These are phyloP conservation scores for Rhogogaster chlorosoma DNA, from an alignment of 2,888 invertebrate species.

Conservation along the genomic window DNA sequence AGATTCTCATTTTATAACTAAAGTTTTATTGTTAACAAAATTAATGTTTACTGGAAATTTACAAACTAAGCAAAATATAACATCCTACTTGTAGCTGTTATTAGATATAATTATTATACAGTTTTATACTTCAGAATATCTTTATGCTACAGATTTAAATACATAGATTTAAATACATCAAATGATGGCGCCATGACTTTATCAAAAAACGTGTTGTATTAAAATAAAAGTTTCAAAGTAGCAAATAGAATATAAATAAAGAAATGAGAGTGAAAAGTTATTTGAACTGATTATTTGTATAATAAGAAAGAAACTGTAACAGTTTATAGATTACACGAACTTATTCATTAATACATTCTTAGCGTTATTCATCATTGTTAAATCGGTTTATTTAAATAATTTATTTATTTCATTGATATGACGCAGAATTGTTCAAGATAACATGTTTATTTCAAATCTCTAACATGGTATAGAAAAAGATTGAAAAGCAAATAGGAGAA, in stretches of 20 bases:
- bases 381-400: not conserved
- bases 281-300: not conserved
- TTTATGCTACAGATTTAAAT: not conserved
- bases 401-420: conserved; percentile 14
- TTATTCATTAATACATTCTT: conserved; percentile 8
- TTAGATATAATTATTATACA: conserved; percentile 7
- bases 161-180: not conserved
- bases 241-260: conserved; percentile 7
- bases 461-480: not conserved
- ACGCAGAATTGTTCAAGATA: conserved; percentile 7
- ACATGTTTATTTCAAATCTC: conserved; percentile 20
- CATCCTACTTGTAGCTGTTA: conserved; percentile 6
- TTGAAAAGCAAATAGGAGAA: not conserved
- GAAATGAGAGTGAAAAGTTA: not conserved
- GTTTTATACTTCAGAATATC: not conserved
- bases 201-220: not conserved
- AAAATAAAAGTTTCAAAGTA: not conserved
- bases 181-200: not conserved
- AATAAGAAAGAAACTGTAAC: not conserved
- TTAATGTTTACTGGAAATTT: conserved; percentile 35
- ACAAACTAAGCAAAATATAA: conserved; percentile 36
- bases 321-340: not conserved
- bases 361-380: not conserved
- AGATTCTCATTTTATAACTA: conserved; percentile 16
- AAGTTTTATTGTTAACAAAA: conserved; percentile 44